Conservation (phyloP, 2,888 invertebrate genomes). For the Dicycla oo region DNA sequence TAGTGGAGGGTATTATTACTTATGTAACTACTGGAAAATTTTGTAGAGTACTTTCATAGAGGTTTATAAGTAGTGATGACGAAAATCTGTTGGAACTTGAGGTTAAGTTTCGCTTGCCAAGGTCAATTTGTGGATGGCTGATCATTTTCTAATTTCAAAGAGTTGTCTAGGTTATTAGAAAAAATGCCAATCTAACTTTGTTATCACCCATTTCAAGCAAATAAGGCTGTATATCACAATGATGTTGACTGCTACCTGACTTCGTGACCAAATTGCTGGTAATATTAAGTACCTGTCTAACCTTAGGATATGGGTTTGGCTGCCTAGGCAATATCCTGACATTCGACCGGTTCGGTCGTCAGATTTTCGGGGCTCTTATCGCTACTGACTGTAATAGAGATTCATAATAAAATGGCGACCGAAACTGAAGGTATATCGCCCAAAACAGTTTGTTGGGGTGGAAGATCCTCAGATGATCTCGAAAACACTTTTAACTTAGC, state of each 20-base stretch:
- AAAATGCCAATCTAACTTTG: neutral
- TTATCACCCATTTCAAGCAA: neutral
- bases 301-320: neutral
- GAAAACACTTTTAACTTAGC: neutral
- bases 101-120: too few relatives aligned
- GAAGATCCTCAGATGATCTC: neutral
- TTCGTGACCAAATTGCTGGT: neutral
- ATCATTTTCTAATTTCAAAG: too few relatives aligned
- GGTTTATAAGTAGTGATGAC: neutral
- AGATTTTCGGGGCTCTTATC: constrained; percentile 4
- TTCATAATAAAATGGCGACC: neutral
- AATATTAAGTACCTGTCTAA: neutral
- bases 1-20: constrained; percentile 18
- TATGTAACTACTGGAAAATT: constrained; percentile 8
- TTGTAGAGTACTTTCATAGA: neutral
- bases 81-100: neutral
- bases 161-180: too few relatives aligned
- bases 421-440: neutral
- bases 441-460: neutral
- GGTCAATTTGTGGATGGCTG: neutral
- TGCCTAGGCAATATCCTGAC: neutral
- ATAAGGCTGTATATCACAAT: neutral
- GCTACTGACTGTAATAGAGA: neutral
- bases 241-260: neutral
- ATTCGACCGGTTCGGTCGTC: neutral